Conservation (phyloP, 2,113 vertebrate species). For the Nematolebias whitei region DNA sequence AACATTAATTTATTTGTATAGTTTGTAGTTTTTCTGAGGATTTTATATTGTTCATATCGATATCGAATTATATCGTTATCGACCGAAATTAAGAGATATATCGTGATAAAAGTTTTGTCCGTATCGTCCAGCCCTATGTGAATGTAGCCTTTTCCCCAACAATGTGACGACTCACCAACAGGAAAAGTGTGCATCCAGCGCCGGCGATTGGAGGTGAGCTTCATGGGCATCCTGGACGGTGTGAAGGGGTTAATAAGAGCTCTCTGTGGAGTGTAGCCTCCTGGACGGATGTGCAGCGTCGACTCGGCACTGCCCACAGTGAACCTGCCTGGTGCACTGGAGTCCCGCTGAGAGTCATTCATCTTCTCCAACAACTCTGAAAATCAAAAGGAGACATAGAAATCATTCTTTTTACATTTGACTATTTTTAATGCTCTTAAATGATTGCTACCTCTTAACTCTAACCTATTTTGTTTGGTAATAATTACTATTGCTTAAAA, state of each 20-base stretch:
- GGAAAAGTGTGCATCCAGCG: slow-evolving; percentile 99
- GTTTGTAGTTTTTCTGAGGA: no score
- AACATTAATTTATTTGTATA: no score
- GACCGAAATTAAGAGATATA: no score
- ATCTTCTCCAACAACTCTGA: slow-evolving; percentile 88
- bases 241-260: slow-evolving; percentile 98
- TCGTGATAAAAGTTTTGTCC: no score
- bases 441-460: no score
- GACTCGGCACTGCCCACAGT: slow-evolving; percentile 97
- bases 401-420: no score
- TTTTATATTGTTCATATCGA: no score
- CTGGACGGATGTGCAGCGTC: slow-evolving; percentile 88
- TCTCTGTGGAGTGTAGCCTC: slow-evolving; percentile 88
- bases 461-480: no score
- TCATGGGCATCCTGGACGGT: slow-evolving; percentile 97
- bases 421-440: no score
- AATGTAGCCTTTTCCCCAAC: neutral
- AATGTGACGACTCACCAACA: slow-evolving; percentile 81
- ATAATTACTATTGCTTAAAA: no score
- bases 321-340: slow-evolving; percentile 92
- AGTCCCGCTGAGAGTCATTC: slow-evolving; percentile 91
- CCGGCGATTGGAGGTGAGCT: slow-evolving; percentile 93
- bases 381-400: neutral
- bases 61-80: no score
- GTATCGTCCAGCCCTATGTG: no score